Evolutionary conservation across 1,140 invertebrate species (phyloP).

Genomic region (Portunus trituberculatus): DNA sequence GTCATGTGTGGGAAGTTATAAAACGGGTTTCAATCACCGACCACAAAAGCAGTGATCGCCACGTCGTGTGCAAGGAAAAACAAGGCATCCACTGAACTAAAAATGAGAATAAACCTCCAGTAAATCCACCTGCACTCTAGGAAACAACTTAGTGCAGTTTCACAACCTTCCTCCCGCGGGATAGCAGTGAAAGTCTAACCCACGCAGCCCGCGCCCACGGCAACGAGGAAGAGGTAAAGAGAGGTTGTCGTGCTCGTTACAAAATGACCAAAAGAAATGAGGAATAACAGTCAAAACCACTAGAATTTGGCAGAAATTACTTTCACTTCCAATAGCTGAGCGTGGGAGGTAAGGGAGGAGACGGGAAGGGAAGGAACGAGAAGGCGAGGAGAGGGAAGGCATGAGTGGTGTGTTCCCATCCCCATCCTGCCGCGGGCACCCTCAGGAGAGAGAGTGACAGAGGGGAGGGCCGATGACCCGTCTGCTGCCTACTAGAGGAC

Average conservation of each 20-base stretch:
- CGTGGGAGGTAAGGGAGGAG: neutral
- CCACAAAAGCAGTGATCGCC: too few relatives aligned
- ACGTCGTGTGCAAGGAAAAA: neutral
- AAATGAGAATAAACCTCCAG: neutral
- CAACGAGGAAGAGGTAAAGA: neutral
- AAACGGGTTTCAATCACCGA: too few relatives aligned
- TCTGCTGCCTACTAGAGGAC: neutral
- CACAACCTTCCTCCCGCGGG: neutral
- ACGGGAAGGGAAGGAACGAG: too few relatives aligned
- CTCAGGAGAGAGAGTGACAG: neutral
- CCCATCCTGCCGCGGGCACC: neutral
- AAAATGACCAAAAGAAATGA: neutral
- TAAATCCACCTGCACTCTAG: neutral
- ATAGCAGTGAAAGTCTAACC: neutral
- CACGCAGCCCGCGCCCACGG: neutral
- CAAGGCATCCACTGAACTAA: neutral
- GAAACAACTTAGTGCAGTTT: neutral
- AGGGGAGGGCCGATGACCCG: neutral
- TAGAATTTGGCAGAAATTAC: neutral
- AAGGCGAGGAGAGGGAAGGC: neutral
- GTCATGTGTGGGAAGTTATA: too few relatives aligned
- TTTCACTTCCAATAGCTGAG: neutral
- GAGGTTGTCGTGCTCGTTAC: neutral
- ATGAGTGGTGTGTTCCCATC: neutral
- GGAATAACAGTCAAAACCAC: neutral